Conservation (phyloP, 2,113 vertebrate species). For the Erpornis zantholeuca region DNA sequence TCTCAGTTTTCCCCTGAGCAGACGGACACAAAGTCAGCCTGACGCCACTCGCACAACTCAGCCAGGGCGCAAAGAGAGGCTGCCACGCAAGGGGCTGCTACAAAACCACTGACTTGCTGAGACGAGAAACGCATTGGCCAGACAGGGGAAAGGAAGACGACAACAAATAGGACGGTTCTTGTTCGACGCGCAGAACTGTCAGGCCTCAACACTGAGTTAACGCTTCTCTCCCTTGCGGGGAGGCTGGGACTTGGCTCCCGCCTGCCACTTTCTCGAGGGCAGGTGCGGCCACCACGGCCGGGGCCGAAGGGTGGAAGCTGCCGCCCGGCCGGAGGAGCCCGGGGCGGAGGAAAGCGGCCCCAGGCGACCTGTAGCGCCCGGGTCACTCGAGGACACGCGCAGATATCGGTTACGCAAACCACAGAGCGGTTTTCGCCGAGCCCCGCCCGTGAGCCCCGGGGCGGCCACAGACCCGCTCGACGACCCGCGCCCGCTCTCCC, state of each 20-base stretch:
- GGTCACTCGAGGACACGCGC: not conserved
- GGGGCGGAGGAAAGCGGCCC: not conserved
- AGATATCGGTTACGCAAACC: constrained; percentile 16
- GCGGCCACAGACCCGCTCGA: not conserved
- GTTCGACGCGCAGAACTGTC: not conserved
- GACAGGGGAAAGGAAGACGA: not conserved
- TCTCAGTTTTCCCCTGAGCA: not conserved
- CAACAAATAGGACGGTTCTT: no score
- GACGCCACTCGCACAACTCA: not conserved
- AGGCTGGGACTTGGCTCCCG: rapidly evolving
- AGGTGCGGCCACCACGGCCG: not conserved
- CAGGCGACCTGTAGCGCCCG: not conserved
- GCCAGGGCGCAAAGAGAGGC: rapidly evolving
- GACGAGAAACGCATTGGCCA: rapidly evolving
- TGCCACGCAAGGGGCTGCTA: rapidly evolving
- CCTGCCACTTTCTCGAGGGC: not conserved
- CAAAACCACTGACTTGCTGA: not conserved
- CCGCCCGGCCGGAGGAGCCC: not conserved
- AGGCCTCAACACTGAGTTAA: not conserved
- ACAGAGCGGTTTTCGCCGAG: not conserved
- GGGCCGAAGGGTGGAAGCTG: not conserved
- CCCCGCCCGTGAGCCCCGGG: not conserved
- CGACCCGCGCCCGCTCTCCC: not conserved
- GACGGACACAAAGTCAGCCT: not conserved
- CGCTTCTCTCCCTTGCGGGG: rapidly evolving